A percentile compares a stretch with the other conserved stretches of the same genome.
phyloP scores from a whole-genome alignment of 2,797 vertebrate genomes.

The Lophius americanus region DNA sequence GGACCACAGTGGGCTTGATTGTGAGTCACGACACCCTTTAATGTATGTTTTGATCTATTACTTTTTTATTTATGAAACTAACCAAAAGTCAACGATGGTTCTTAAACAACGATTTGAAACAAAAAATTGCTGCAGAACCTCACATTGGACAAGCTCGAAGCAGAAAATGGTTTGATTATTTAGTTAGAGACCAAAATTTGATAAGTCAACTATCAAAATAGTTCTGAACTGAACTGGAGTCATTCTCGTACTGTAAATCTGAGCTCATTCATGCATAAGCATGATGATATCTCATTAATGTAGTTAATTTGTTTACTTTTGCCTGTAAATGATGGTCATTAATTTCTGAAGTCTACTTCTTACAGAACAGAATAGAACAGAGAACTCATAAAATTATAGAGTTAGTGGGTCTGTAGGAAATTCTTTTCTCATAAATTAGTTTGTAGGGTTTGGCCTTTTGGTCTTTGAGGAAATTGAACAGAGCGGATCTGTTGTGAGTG shows the following conservation, averaged over 20 bases:
- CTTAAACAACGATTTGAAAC: neutral
- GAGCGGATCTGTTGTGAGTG: slow-evolving; percentile 41
- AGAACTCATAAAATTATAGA: slow-evolving; percentile 24
- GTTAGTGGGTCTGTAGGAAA: slow-evolving; percentile 25
- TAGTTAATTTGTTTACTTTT: neutral
- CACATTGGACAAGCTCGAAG: neutral
- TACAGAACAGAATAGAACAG: slow-evolving; percentile 15
- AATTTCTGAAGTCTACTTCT: slow-evolving; percentile 1
- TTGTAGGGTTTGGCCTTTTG: slow-evolving; percentile 55
- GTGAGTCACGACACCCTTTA: no score
- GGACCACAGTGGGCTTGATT: no score
- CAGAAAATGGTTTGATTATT: neutral
- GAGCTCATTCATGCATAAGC: neutral
- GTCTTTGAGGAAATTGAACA: slow-evolving; percentile 63
- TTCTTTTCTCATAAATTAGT: slow-evolving; percentile 52
- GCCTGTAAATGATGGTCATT: neutral
- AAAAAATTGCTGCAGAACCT: neutral
- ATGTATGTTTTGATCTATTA: no score
- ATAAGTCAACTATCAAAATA: neutral
- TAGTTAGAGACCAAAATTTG: neutral
- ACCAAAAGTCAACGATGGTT: no score
- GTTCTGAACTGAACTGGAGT: neutral
- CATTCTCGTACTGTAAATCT: neutral
- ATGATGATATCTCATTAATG: neutral
- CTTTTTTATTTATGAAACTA: no score